Base-by-base conservation (phyloP, 1,140 invertebrate species). In the Drosophila repletoides region DNA sequence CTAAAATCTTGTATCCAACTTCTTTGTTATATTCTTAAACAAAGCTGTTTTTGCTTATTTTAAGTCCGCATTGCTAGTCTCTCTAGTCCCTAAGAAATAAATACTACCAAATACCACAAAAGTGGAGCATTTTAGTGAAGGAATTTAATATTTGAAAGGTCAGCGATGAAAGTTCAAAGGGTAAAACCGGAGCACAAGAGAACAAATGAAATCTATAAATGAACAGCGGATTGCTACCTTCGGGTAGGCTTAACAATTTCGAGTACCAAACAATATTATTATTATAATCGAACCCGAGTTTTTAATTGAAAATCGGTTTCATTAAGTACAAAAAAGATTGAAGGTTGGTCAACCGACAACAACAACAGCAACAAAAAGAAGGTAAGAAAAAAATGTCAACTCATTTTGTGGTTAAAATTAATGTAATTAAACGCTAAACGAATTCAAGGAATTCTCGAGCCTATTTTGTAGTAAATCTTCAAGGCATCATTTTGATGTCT, bases 361-460 rank as follows among this genome's bases (percentile, higher is more conserved):
- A n/a, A n/a, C n/a, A n/a, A n/a, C n/a, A n/a, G n/a, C n/a, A 17
- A 3, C 19, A 21, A 7, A 10, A 51, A 43, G 34, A 63, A 72
- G 56, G 33, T 22, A 21, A 10, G n/a, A 24, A 22, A 26, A 52
- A 75, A 65, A 14, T 83, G 77, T 79, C 79, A 83, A 83, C 64
- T 83, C 77, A 83, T 84, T 84, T 77, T 14, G 45, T 67, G 79
- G 29, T 15, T 43, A 36, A 67, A 76, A 66, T 61, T 45, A 29
- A 41, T 68, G 63, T 76, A 77, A 76, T 83, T 83, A 77, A 64
- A 56, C 45, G 34, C 19, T 52, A 77, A 72, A 38, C 31, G 73
- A 52, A 52, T 48, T 65, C 53, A 70, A 55, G 53, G 63, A 68
- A 67, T 49, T 59, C 22, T 46, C 19, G 34, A 36, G 22, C 48